Evolutionary conservation across 2,797 vertebrate species (phyloP), one percentile per base, ranked within the genome.

Genomic region (Onychomys arenicola): DNA sequence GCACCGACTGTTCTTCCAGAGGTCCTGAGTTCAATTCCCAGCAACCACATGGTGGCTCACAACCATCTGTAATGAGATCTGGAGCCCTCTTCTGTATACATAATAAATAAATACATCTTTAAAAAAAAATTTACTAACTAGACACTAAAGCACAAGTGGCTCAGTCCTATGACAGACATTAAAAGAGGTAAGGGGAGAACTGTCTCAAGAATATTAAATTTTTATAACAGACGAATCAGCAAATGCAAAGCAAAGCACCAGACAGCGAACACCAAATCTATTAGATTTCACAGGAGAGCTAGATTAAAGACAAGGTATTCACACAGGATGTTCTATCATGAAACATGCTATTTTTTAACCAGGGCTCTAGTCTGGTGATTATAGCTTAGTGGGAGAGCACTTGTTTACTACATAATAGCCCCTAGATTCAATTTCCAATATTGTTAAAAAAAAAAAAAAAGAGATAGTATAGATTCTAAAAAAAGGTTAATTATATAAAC

Each of bases 231-330:
- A 97, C 34, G 5, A 82, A 6, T 40, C 82, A 83, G 40, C 69
- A 96, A 49, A 27, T 83, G 1, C 89, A 96, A 96, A 96, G 55
- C 78, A 95, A 3, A 92, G 19, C 21, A 61, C 21, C n/a, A 84
- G 43, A 88, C 63, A 88, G 61, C 27, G 61, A 52, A 52, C 12
- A 52, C 12, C 13, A 12, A 52, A 52, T 52, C 73, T 88, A 57
- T 49, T 37, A 46, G 90, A 95, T 89, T 92, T 89, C 77, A 67
- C 57, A 91, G 67, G 6, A 80, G 16, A 32, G 82, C 11, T 14
- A 95, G 21, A 92, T 55, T 16, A 96, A 95, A 93, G 6, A 84
- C 23, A 85, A 89, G 11, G 17, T 76, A 75, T 81, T 91, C 92
- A 69, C 59, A 19, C 37, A n/a, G 29, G 40, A 55, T 32, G 91